These are phyloP conservation scores for Himalopsyche phryganea DNA, from an alignment of 1,140 invertebrate genomes.

Conservation along the genomic window DNA sequence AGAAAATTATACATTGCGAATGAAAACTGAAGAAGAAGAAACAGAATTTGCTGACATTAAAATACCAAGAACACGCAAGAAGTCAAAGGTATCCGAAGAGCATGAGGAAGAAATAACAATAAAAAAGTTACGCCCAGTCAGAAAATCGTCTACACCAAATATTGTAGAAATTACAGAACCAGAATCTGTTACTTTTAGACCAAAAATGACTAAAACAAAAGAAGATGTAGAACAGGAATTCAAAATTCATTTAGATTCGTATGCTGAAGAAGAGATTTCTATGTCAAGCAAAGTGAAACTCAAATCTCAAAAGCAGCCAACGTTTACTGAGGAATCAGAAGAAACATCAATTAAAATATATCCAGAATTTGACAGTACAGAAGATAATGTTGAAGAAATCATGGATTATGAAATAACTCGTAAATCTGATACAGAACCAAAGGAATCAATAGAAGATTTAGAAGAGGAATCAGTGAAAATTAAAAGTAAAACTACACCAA, in stretches of 20 bases:
- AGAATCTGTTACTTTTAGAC: conserved; percentile 72
- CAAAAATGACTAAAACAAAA: conserved; percentile 66
- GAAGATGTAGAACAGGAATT: conserved; percentile 85
- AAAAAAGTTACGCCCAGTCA: conserved; percentile 64
- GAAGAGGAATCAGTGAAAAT: not conserved
- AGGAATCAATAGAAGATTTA: not conserved
- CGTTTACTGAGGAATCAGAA: conserved; percentile 68
- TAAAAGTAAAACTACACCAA: conserved; percentile 39
- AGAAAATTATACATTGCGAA: not conserved
- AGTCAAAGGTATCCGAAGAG: conserved; percentile 59
- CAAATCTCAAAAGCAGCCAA: conserved; percentile 65
- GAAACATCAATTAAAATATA: conserved; percentile 70
- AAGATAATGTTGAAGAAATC: conserved; percentile 67
- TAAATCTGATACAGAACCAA: not conserved
- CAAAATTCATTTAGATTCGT: conserved; percentile 76
- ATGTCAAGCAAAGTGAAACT: conserved; percentile 78
- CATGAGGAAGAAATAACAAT: conserved; percentile 68
- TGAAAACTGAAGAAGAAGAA: conserved; percentile 37
- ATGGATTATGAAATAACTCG: conserved; percentile 55
- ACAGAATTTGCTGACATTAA: conserved; percentile 34
- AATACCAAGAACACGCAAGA: conserved; percentile 35
- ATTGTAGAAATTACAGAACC: conserved; percentile 67
- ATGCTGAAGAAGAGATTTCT: conserved; percentile 81
- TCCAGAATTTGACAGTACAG: conserved; percentile 60
- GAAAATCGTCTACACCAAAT: conserved; percentile 58